Percentiles rank a stretch among this genome's conserved stretches.
phyloP scores from a whole-genome alignment of 2,113 vertebrate genomes.

The Albula glossodonta region DNA sequence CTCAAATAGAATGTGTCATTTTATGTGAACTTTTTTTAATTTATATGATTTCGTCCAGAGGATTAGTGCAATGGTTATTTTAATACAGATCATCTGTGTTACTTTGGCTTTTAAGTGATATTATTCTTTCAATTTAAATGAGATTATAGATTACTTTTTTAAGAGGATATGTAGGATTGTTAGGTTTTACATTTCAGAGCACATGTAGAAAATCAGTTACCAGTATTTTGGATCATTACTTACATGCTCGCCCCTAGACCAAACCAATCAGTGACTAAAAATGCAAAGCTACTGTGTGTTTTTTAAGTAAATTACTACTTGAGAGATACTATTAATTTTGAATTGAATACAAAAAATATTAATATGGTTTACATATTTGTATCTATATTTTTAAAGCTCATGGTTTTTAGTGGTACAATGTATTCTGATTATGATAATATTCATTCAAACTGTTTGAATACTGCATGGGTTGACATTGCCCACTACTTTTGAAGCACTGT shows the following conservation, averaged over 20 bases:
- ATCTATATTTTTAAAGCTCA: slow-evolving; percentile 5
- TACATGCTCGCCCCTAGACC: slow-evolving; percentile 26
- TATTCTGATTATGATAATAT: not conserved
- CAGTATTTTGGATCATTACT: slow-evolving; percentile 29
- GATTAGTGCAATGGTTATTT: slow-evolving; percentile 77
- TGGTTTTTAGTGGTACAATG: not conserved
- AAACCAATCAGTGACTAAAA: not conserved
- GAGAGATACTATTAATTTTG: slow-evolving; percentile 5
- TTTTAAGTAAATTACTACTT: slow-evolving; percentile 19
- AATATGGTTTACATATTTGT: slow-evolving; percentile 7
- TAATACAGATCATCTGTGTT: slow-evolving; percentile 67
- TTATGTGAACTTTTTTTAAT: slow-evolving; percentile 53
- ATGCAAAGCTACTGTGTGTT: not conserved
- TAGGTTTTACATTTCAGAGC: slow-evolving; percentile 45
- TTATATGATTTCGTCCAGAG: slow-evolving; percentile 69
- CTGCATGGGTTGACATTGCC: slow-evolving; percentile 57
- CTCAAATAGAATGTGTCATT: slow-evolving; percentile 48
- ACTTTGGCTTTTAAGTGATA: slow-evolving; percentile 31
- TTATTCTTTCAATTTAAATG: slow-evolving; percentile 58
- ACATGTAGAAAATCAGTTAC: slow-evolving; percentile 26
- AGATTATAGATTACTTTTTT: slow-evolving; percentile 71
- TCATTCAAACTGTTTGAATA: slow-evolving; percentile 1
- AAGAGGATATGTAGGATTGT: slow-evolving; percentile 45
- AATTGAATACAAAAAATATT: slow-evolving; percentile 2
- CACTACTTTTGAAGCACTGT: slow-evolving; percentile 44